Conservation (phyloP, 2,888 invertebrate species). For the Galerucella nymphaeae region DNA sequence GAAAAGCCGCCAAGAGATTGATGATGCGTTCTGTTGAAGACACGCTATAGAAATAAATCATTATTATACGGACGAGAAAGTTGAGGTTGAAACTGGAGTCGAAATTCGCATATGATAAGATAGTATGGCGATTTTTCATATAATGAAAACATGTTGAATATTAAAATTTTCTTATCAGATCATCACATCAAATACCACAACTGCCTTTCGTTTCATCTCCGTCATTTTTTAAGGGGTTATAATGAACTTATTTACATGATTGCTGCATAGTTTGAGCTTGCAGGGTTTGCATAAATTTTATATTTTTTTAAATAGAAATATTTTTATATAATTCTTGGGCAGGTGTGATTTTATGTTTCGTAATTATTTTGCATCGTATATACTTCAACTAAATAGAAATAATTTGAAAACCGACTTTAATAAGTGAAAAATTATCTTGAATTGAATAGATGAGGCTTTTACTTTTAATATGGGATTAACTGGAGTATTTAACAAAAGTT, state of each 20-base stretch:
- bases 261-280: background rate
- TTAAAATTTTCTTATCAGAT: background rate
- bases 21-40: conserved; percentile 59
- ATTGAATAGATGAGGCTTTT: too few species aligned
- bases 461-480: too few species aligned
- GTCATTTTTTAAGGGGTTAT: background rate
- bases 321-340: too few species aligned
- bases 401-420: too few species aligned
- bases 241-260: background rate
- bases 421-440: too few species aligned
- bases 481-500: too few species aligned
- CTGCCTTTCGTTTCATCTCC: background rate
- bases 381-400: too few species aligned
- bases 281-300: too few species aligned
- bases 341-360: too few species aligned
- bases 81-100: conserved; percentile 16
- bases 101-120: conserved; percentile 29
- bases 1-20: conserved; percentile 58
- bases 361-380: too few species aligned
- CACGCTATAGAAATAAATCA: conserved; percentile 60
- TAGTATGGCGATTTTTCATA: conserved; percentile 21
- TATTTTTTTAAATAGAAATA: too few species aligned
- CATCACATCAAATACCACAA: background rate
- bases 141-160: too few species aligned
- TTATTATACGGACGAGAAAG: conserved; percentile 37